phyloP scores from a whole-genome alignment of 1,140 invertebrate species.

The Calephelis virginiensis region DNA sequence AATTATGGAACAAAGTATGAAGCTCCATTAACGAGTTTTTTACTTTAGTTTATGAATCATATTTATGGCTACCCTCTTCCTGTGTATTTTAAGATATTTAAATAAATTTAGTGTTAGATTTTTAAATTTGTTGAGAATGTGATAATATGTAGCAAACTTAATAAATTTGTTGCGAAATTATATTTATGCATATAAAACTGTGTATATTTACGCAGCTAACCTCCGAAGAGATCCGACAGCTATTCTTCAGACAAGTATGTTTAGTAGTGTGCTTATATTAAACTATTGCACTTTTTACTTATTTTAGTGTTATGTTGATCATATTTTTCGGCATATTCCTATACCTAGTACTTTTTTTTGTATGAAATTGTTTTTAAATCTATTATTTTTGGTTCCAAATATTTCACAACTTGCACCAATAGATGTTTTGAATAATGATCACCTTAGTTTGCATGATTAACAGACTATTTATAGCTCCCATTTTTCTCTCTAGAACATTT shows the following conservation, averaged over 20 bases:
- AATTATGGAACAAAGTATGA: too few relatives aligned
- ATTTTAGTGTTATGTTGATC: neutral
- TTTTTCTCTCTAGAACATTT: too few relatives aligned
- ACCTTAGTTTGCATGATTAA: neutral
- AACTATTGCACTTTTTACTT: neutral
- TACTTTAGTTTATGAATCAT: too few relatives aligned
- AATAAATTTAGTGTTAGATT: too few relatives aligned
- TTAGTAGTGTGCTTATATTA: constrained; percentile 26
- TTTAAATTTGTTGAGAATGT: too few relatives aligned
- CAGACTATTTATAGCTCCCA: neutral
- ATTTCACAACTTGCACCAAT: too few relatives aligned
- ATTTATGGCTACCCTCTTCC: too few relatives aligned
- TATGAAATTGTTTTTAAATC: neutral
- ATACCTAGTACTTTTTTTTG: neutral
- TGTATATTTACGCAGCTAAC: constrained; percentile 54
- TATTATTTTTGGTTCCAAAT: neutral
- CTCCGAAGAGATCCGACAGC: constrained; percentile 50
- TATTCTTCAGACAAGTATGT: constrained; percentile 60
- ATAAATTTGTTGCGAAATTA: neutral
- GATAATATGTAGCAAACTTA: too few relatives aligned
- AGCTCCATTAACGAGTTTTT: too few relatives aligned
- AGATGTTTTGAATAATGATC: neutral
- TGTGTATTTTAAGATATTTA: too few relatives aligned
- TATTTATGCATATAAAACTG: constrained; percentile 23
- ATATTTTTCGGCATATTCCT: neutral